These are phyloP conservation scores for Ephydatia muelleri DNA, from an alignment of 37 sponge, comb jelly and placozoan species.

Conservation along the genomic window DNA sequence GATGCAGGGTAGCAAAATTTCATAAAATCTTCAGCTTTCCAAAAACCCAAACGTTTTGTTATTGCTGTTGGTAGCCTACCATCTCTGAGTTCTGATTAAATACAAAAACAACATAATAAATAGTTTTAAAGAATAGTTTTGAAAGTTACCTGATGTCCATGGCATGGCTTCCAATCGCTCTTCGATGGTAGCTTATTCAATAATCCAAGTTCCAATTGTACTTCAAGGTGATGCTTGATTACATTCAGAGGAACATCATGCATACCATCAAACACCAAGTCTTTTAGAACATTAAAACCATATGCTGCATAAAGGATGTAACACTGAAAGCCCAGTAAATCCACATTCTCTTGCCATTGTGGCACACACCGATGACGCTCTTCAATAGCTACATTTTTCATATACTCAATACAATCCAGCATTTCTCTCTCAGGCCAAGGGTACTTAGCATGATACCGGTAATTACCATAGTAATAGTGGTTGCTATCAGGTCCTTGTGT, in stretches of 20 bases:
- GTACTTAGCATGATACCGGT: constrained; percentile 2
- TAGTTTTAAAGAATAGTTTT: background rate
- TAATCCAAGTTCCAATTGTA: background rate
- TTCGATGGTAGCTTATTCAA: constrained; percentile 4
- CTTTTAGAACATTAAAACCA: constrained; percentile 12
- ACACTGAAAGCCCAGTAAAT: constrained; percentile 11
- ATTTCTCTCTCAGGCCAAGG: background rate
- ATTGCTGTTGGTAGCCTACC: constrained; percentile 8
- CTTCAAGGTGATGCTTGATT: constrained; percentile 2
- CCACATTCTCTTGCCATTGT: constrained; percentile 20
- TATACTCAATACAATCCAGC: constrained; percentile 1
- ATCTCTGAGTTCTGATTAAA: too few relatives aligned
- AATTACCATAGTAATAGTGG: constrained; percentile 33
- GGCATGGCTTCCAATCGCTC: constrained; percentile 15
- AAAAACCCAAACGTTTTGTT: constrained; percentile 28
- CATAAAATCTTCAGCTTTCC: constrained; percentile 47
- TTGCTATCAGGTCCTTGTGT: background rate
- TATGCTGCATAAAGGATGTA: constrained; percentile 7
- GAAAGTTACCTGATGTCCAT: constrained; percentile 34
- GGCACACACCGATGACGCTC: constrained; percentile 19
- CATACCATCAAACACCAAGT: constrained; percentile 45
- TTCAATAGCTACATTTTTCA: constrained; percentile 5
- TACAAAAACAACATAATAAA: too few relatives aligned
- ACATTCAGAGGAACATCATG: constrained; percentile 12
- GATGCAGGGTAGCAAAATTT: constrained; percentile 41